Evolutionary conservation across 37 sponge, comb jelly and placozoan species (phyloP).

Genomic region (Halisarca cf. caerulea): DNA sequence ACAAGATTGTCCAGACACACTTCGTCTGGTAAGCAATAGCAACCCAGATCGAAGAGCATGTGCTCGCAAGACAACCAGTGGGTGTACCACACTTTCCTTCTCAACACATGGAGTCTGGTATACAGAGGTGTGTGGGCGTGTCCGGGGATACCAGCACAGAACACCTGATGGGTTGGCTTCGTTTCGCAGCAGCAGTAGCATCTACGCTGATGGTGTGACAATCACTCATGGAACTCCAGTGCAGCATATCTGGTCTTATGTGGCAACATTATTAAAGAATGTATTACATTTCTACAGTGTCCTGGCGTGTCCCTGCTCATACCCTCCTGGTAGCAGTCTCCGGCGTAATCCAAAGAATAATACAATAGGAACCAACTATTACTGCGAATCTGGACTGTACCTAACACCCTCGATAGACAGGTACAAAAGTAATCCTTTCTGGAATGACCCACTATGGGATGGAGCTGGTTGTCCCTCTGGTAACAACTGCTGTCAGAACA

Average conservation of each 20-base stretch:
- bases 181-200: too few species aligned
- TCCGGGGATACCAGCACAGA: conserved; percentile 3
- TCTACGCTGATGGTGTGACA: conserved; percentile 3
- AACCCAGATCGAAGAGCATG: background rate
- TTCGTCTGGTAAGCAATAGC: background rate
- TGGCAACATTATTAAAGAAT: background rate
- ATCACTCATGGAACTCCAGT: background rate
- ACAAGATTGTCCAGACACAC: background rate
- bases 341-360: background rate
- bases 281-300: background rate
- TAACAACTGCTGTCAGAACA: background rate
- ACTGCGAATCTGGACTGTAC: background rate
- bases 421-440: background rate
- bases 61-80: background rate
- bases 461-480: background rate
- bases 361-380: background rate
- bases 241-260: conserved; percentile 6
- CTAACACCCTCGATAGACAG: background rate
- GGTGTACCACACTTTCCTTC: background rate
- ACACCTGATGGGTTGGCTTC: background rate
- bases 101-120: background rate
- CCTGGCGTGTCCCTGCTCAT: background rate
- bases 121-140: conserved; percentile 9
- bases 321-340: background rate
- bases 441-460: conserved; percentile 17